Evolutionary conservation across 2,888 invertebrate species (phyloP), one percentile per base, ranked within the genome.

Genomic region (Tenthredo livida): DNA sequence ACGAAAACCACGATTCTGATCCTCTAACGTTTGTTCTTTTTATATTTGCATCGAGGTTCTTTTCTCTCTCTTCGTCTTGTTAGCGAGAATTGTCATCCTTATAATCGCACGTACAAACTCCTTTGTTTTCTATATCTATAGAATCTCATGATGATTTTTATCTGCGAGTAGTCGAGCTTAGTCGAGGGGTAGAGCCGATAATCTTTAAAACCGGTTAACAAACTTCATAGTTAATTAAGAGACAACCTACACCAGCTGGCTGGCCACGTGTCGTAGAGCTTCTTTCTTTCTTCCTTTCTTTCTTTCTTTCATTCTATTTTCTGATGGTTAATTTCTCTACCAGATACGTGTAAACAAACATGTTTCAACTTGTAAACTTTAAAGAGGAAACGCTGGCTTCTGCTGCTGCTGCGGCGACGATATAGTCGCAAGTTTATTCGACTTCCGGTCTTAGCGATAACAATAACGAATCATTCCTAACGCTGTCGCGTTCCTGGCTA

Each of bases 381-480:
- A 0, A 12, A 33, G 67, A 67, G 80, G 37, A 61, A 80, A 50
- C 29, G 58, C n/a, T 37, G 6, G 37, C 37, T 58, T 37, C 33
- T 21, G 61, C 37, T 3, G 33, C 33, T 58, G 58, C 37, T 21
- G 61, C 37, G 3, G 58, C n/a, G 1, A 61, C 37, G 77, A 29
- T 33, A n/a, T 33, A n/a, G 17, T 25, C 29, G 29, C 54, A 29
- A 54, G 29, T 54, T 77, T 77, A 77, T 50, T 77, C 54, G 21
- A 61, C 61, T 80, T 80, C 80, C 80, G 58, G 80, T 61, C 33
- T 80, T 29, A 25, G 80, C 40, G 80, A 80, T 80, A 80, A 80
- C 80, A 80, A 80, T 37, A 37, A 80, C 77, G 47, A 17, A 33
- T 37, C 21, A 43, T 40, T 47, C n/a, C 47, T n/a, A n/a, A 25